phyloP scores from a whole-genome alignment of 2,888 invertebrate species.

The Spilarctia lutea region DNA sequence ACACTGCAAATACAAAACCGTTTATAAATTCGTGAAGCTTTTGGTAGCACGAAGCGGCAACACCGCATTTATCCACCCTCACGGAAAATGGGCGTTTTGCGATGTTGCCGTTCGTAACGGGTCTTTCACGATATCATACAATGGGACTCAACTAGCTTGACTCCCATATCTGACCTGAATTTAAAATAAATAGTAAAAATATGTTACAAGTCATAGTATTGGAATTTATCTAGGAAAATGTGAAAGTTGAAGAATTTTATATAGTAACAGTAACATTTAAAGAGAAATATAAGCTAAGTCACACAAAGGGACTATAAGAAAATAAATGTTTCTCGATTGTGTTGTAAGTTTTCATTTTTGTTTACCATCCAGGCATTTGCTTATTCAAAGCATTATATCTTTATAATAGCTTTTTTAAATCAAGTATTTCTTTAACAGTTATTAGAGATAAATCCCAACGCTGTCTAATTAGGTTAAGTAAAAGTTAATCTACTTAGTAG shows the following conservation, averaged over 20 bases:
- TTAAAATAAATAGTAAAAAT: background rate
- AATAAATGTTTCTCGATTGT: too few species aligned
- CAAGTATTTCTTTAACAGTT: too few species aligned
- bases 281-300: too few species aligned
- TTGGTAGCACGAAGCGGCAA: constrained; percentile 14
- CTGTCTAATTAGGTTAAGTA: too few species aligned
- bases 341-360: background rate
- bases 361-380: too few species aligned
- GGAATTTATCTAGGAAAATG: background rate
- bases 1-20: constrained; percentile 7
- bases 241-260: background rate
- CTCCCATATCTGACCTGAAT: constrained; percentile 3
- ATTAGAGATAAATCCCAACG: too few species aligned
- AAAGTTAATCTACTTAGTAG: too few species aligned
- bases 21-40: constrained; percentile 5
- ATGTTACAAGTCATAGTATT: background rate
- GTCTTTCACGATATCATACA: constrained; percentile 7
- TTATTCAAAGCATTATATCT: too few species aligned
- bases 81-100: constrained; percentile 9
- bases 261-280: background rate
- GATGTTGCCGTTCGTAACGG: constrained; percentile 10
- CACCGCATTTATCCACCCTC: constrained; percentile 7
- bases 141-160: background rate
- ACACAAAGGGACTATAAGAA: too few species aligned
- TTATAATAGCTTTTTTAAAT: too few species aligned